phyloP scores from a whole-genome alignment of 2,797 vertebrate species.

The Betta splendens region DNA sequence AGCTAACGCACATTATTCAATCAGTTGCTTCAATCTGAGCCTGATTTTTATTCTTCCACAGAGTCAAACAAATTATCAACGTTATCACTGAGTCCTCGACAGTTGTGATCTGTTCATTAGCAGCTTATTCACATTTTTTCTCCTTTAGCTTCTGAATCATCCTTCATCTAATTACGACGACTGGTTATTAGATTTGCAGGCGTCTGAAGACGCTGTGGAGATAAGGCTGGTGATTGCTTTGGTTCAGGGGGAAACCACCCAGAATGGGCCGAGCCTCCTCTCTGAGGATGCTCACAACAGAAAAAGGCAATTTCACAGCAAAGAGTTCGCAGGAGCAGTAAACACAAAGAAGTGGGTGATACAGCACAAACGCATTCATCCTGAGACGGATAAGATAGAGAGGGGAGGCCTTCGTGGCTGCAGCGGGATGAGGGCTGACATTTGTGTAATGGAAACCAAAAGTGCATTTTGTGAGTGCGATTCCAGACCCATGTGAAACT shows the following conservation, averaged over 20 bases:
- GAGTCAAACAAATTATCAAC: conserved; percentile 5
- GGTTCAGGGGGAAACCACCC: conserved; percentile 20
- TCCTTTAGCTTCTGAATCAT: background rate
- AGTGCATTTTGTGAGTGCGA: conserved; percentile 28
- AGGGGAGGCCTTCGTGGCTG: conserved; percentile 4
- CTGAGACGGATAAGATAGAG: conserved; percentile 23
- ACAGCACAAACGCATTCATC: background rate
- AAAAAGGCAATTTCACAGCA: conserved; percentile 49
- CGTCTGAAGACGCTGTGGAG: conserved; percentile 18
- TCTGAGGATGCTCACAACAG: conserved; percentile 3
- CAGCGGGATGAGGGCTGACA: conserved; percentile 30
- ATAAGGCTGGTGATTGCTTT: conserved; percentile 54
- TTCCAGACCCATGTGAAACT: conserved; percentile 14
- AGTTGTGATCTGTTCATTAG: conserved; percentile 14
- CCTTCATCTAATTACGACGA: conserved; percentile 15
- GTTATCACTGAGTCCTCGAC: conserved; percentile 9
- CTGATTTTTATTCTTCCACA: background rate
- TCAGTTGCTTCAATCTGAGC: background rate
- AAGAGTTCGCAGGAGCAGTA: background rate
- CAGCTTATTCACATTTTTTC: conserved; percentile 5
- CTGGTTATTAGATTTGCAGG: conserved; percentile 36
- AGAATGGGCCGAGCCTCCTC: conserved; percentile 14
- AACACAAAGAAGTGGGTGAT: background rate
- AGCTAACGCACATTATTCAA: background rate
- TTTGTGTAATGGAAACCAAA: conserved; percentile 32